Evolutionary conservation across 2,113 vertebrate species (phyloP).

Genomic region (Pachycephala philippinensis): DNA sequence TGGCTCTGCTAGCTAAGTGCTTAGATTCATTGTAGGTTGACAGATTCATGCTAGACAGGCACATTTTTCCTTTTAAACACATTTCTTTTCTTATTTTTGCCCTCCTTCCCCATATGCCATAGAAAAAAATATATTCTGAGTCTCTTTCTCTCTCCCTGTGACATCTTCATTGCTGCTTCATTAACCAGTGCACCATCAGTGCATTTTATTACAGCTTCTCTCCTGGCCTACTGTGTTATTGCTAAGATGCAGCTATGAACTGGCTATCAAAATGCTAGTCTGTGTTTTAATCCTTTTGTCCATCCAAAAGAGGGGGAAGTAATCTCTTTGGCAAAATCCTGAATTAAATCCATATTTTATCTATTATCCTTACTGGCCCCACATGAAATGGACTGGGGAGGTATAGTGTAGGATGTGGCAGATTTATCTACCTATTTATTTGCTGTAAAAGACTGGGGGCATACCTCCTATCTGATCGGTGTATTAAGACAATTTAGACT

Average conservation of each 20-base stretch:
- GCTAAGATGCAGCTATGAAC: conserved; percentile 22
- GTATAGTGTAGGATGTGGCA: neutral
- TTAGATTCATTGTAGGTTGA: neutral
- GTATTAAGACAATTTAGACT: neutral
- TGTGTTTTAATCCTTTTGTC: conserved; percentile 21
- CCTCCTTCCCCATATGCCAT: neutral
- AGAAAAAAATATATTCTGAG: conserved; percentile 12
- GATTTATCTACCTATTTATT: conserved; percentile 25
- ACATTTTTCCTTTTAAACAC: conserved; percentile 5
- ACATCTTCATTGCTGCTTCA: conserved; percentile 62
- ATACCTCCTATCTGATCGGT: neutral
- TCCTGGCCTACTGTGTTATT: conserved; percentile 33
- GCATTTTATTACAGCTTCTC: conserved; percentile 50
- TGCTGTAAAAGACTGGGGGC: neutral
- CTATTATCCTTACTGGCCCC: neutral
- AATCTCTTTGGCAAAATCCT: neutral
- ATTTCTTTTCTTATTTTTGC: conserved; percentile 28
- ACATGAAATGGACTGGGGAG: neutral
- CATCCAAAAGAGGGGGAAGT: neutral
- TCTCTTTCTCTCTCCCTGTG: conserved; percentile 17
- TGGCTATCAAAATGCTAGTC: neutral
- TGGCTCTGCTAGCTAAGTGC: neutral
- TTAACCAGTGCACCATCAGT: conserved; percentile 42
- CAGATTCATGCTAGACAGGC: neutral
- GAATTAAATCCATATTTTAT: neutral